phyloP scores from a whole-genome alignment of 2,888 invertebrate species.

The Ypsolopha scabrella region DNA sequence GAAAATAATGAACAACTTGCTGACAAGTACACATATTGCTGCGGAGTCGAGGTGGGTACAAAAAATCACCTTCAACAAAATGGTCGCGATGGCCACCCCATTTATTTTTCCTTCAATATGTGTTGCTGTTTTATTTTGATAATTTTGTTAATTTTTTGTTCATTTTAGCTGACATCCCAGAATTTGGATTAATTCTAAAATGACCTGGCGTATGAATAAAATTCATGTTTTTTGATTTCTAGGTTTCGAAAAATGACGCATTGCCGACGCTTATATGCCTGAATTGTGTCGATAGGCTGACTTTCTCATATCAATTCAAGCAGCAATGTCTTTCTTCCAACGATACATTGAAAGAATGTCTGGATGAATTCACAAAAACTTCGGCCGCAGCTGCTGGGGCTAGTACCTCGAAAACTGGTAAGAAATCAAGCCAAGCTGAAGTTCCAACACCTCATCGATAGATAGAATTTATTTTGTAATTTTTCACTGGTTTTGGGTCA shows the following conservation, averaged over 20 bases:
- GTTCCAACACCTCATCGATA: too few relatives aligned
- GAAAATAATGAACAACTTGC: slow-evolving; percentile 67
- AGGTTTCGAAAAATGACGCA: slow-evolving; percentile 56
- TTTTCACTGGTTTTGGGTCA: too few relatives aligned
- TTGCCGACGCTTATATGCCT: slow-evolving; percentile 62
- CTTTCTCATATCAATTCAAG: slow-evolving; percentile 61
- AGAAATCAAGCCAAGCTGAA: too few relatives aligned
- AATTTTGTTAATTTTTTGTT: slow-evolving; percentile 44
- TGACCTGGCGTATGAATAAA: too few relatives aligned
- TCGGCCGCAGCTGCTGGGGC: slow-evolving; percentile 30
- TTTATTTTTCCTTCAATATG: slow-evolving; percentile 56
- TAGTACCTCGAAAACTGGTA: neutral
- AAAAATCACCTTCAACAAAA: slow-evolving; percentile 52
- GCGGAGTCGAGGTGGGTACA: slow-evolving; percentile 65
- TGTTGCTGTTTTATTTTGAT: slow-evolving; percentile 41
- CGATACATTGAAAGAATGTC: slow-evolving; percentile 61
- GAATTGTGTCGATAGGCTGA: slow-evolving; percentile 59
- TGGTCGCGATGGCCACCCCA: slow-evolving; percentile 70
- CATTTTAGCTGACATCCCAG: slow-evolving; percentile 61
- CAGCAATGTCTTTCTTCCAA: slow-evolving; percentile 60
- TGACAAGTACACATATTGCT: slow-evolving; percentile 61
- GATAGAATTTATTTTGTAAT: too few relatives aligned
- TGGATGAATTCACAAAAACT: slow-evolving; percentile 55
- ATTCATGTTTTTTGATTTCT: slow-evolving; percentile 17
- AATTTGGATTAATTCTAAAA: slow-evolving; percentile 10